Conservation (phyloP, 2,888 invertebrate species). For the Diarsia rubi region DNA sequence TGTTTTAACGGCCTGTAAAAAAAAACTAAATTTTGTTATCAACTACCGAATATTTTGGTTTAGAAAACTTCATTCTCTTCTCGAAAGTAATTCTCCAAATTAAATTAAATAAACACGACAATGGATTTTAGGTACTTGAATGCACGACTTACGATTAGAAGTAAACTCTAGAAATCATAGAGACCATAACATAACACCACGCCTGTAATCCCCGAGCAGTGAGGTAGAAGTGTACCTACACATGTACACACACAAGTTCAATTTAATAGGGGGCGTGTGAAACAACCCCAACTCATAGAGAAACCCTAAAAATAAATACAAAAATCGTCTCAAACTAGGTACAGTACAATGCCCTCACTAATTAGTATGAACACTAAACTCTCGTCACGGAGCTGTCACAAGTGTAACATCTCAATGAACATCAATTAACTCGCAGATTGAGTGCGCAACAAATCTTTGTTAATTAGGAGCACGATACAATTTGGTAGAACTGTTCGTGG, state of each 20-base stretch:
- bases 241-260: no score
- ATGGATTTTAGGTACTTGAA: background rate
- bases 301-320: no score
- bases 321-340: background rate
- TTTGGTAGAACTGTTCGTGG: conserved; percentile 56
- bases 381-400: conserved; percentile 32
- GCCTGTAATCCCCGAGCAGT: no score
- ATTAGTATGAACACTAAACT: conserved; percentile 34
- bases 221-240: no score
- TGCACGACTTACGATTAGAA: background rate
- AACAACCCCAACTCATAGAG: no score
- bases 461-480: conserved; percentile 70
- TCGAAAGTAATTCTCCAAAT: background rate
- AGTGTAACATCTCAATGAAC: conserved; percentile 53
- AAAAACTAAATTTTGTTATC: background rate
- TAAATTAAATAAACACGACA: background rate
- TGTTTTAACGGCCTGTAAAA: background rate
- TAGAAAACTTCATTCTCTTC: background rate
- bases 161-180: background rate
- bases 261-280: no score
- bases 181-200: no score
- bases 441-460: conserved; percentile 70
- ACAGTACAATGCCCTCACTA: conserved; percentile 11
- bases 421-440: conserved; percentile 58
- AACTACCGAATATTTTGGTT: background rate